Conservation (phyloP, 2,888 invertebrate genomes). For the Microplitis manilae region DNA sequence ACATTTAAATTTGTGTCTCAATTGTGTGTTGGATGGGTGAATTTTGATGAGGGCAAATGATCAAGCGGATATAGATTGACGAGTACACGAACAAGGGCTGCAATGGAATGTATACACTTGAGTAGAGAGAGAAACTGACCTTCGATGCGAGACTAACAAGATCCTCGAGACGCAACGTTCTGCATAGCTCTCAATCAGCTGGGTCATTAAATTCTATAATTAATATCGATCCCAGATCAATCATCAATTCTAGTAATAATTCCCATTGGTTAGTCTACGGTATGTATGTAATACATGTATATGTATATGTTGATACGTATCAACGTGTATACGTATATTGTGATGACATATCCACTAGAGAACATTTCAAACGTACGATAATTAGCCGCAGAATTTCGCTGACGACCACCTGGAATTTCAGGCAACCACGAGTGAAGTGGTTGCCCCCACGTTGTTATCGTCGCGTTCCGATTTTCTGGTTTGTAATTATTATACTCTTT, state of each 20-base stretch:
- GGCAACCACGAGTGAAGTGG: conserved; percentile 25
- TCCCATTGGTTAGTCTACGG: conserved; percentile 19
- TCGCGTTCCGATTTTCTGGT: conserved; percentile 7
- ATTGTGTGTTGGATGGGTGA: neutral
- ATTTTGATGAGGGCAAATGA: conserved; percentile 10
- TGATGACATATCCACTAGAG: conserved; percentile 37
- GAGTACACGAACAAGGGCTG: neutral
- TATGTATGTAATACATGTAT: conserved; percentile 9
- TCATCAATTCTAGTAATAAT: conserved; percentile 45
- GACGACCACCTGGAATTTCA: conserved; percentile 46
- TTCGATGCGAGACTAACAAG: conserved; percentile 63
- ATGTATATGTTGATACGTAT: conserved; percentile 5
- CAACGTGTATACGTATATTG: neutral
- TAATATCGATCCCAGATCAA: conserved; percentile 66
- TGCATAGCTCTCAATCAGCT: conserved; percentile 61
- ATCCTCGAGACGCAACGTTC: conserved; percentile 61
- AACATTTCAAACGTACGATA: conserved; percentile 49
- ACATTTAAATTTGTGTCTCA: neutral
- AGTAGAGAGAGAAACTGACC: conserved; percentile 1
- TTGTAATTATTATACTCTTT: conserved; percentile 13
- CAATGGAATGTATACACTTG: neutral
- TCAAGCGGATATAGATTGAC: neutral
- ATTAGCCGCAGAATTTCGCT: conserved; percentile 50
- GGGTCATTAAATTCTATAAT: conserved; percentile 66
- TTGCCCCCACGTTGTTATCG: conserved; percentile 17